phyloP scores from a whole-genome alignment of 1,140 invertebrate species.

The Eumeta japonica region DNA sequence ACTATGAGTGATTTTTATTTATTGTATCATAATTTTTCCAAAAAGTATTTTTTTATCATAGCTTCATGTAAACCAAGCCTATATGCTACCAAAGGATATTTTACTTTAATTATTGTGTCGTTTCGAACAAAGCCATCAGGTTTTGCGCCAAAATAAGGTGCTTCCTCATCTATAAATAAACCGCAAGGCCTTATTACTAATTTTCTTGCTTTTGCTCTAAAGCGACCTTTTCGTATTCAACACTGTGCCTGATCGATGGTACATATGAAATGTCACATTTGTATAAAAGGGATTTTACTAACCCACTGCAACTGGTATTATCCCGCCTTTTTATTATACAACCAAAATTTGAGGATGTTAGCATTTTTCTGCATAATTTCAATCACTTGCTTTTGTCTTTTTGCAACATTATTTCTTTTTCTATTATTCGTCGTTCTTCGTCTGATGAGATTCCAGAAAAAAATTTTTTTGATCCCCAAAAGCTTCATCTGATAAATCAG shows the following conservation, averaged over 20 bases:
- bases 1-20: too few species aligned
- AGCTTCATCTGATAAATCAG: slow-evolving; percentile 7
- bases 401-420: slow-evolving; percentile 21
- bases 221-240: slow-evolving; percentile 25
- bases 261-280: slow-evolving; percentile 10
- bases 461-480: slow-evolving; percentile 8
- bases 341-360: slow-evolving; percentile 40
- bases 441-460: slow-evolving; percentile 9
- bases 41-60: too few species aligned
- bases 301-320: slow-evolving; percentile 12
- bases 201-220: slow-evolving; percentile 13
- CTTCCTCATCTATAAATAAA: too few species aligned
- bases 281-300: slow-evolving; percentile 20
- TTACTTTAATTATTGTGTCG: too few species aligned
- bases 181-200: slow-evolving; percentile 24
- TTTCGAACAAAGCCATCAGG: too few species aligned
- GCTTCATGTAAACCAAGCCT: too few species aligned
- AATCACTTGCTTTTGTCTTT: slow-evolving; percentile 20
- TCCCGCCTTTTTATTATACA: slow-evolving; percentile 20
- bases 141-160: too few species aligned
- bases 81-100: too few species aligned
- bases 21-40: too few species aligned
- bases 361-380: slow-evolving; percentile 16
- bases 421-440: slow-evolving; percentile 14
- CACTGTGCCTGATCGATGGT: slow-evolving; percentile 20